These are phyloP conservation scores for Neoseiulus cucumeris DNA, from an alignment of 1,140 invertebrate species.

Conservation along the genomic window DNA sequence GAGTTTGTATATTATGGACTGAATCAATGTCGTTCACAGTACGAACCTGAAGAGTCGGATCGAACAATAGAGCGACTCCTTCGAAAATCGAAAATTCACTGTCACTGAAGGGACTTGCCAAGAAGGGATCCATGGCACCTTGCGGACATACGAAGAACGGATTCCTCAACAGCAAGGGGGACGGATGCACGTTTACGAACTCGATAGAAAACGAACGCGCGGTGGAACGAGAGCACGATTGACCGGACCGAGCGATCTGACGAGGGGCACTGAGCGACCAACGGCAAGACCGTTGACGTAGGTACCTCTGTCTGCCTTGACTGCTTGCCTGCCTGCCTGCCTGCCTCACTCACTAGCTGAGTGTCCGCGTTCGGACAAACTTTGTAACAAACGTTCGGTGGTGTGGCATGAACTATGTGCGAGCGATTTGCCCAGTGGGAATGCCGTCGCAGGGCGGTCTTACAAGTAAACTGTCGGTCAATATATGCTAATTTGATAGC, in stretches of 20 bases:
- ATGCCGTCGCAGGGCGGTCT: background rate
- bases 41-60: background rate
- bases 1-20: no score
- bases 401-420: background rate
- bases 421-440: background rate
- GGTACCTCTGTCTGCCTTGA: background rate
- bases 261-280: no score
- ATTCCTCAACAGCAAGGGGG: no score
- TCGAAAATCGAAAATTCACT: constrained; percentile 1
- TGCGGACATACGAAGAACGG: background rate
- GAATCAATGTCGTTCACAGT: no score
- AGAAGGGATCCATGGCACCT: background rate
- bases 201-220: no score
- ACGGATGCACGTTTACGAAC: background rate
- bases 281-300: no score
- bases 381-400: background rate
- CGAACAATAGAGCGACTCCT: background rate
- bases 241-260: background rate
- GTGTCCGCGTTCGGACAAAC: background rate
- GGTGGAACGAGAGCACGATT: background rate
- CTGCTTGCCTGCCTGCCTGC: background rate
- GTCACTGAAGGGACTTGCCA: background rate
- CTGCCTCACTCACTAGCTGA: background rate
- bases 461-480: background rate
- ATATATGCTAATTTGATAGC: constrained; percentile 4